Evolutionary conservation across 2,888 invertebrate genomes (phyloP), one percentile per base, ranked within the genome.

Genomic region (Cerastis rubricosa): DNA sequence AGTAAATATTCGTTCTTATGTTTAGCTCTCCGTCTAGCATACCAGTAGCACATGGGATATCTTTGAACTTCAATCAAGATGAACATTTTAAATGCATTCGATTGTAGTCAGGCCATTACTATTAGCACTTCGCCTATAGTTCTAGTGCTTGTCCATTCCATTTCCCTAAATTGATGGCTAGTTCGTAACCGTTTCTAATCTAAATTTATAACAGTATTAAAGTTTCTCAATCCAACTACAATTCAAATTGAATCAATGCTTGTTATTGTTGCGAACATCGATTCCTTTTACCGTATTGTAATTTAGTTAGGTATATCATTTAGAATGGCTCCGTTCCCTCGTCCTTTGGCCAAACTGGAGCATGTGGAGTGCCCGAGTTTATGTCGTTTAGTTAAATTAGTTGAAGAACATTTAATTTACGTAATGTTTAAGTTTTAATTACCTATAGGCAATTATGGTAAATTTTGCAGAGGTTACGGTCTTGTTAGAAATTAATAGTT

Each of bases 271-370:
- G 80, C 76, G 79, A 87, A 88, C 87, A 89, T 83, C 75, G 87
- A 87, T 90, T 87, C 87, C 87, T 85, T 90, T 90, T 89, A 88
- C 89, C 84, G 83, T 89, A 91, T 87, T 89, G 87, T 88, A 89
- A 91, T 88, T 90, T 87, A 85, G 84, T 78, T 79, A 73, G 78
- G 76, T 81, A 84, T 78, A 77, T 78, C 89, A 86, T 89, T 91
- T 89, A 89, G 89, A 91, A 88, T 87, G 90, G 87, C 82, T 82
- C 87, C 90, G 78, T 90, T 90, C 90, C 88, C 90, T 89, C 87
- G 90, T 91, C 91, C 90, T 91, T 91, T 88, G 81, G 79, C 83
- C 78, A 85, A 91, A 90, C 85, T 90, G 84, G 89, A 89, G 82
- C 90, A 88, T 89, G 87, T 83, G 79, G 77, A 84, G 73, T 89